These are phyloP conservation scores for Notodonta ziczac DNA, from an alignment of 2,888 invertebrate genomes.

Conservation along the genomic window DNA sequence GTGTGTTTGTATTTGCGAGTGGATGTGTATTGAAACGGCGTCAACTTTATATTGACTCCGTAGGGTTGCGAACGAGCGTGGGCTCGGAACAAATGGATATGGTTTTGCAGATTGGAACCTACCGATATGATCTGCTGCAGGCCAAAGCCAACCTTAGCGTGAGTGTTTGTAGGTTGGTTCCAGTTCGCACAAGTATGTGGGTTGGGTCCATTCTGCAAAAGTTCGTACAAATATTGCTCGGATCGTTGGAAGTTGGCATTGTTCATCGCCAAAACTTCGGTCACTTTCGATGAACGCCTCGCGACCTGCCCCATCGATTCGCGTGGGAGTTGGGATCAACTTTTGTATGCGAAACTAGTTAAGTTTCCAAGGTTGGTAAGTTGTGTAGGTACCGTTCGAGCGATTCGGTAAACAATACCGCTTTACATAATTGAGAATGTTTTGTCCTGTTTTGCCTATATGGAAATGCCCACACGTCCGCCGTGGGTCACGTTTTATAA, in stretches of 20 bases:
- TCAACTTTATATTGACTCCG: slow-evolving; percentile 62
- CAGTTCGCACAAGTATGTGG: too few relatives aligned
- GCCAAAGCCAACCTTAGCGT: too few relatives aligned
- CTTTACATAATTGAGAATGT: slow-evolving; percentile 57
- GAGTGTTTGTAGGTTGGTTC: too few relatives aligned
- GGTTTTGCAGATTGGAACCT: too few relatives aligned
- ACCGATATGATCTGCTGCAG: too few relatives aligned
- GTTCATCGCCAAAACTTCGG: slow-evolving; percentile 66
- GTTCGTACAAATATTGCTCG: slow-evolving; percentile 52
- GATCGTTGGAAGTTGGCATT: slow-evolving; percentile 64
- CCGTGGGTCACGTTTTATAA: slow-evolving; percentile 49
- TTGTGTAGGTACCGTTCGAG: slow-evolving; percentile 39
- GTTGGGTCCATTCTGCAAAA: too few relatives aligned
- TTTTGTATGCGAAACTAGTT: slow-evolving; percentile 67
- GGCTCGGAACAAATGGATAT: slow-evolving; percentile 41
- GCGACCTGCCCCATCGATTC: slow-evolving; percentile 45
- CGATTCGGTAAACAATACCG: slow-evolving; percentile 54
- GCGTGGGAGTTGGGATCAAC: slow-evolving; percentile 46
- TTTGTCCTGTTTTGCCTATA: slow-evolving; percentile 41
- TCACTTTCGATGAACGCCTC: slow-evolving; percentile 63
- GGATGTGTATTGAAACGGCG: slow-evolving; percentile 29
- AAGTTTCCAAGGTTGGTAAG: slow-evolving; percentile 67
- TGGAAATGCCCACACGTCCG: slow-evolving; percentile 35
- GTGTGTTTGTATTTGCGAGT: neutral
- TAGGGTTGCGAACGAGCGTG: slow-evolving; percentile 53